Evolutionary conservation across 1,140 invertebrate genomes (phyloP).

Genomic region (Lethocerus indicus): DNA sequence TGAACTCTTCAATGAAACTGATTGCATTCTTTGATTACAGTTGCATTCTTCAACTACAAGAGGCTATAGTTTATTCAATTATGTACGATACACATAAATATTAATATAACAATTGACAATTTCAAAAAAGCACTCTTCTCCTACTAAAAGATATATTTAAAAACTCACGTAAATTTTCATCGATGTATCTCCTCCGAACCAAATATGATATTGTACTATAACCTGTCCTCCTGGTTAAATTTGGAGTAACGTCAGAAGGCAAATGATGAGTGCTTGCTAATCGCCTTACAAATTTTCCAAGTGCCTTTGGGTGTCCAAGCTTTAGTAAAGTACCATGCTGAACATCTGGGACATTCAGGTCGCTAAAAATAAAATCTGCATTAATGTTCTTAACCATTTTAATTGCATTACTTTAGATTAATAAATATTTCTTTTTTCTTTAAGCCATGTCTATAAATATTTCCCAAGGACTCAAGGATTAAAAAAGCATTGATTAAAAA

Average conservation of each 20-base stretch:
- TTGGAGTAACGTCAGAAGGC: constrained; percentile 37
- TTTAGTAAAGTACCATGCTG: constrained; percentile 36
- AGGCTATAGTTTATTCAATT: too few relatives aligned
- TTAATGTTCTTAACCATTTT: too few relatives aligned
- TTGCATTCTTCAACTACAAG: too few relatives aligned
- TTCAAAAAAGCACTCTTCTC: neutral
- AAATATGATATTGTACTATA: constrained; percentile 46
- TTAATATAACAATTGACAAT: too few relatives aligned
- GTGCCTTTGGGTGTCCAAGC: constrained; percentile 39
- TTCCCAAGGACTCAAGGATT: too few relatives aligned
- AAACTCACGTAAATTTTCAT: constrained; percentile 6
- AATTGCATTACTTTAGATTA: too few relatives aligned
- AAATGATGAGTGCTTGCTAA: constrained; percentile 41
- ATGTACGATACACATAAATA: too few relatives aligned
- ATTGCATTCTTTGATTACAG: too few relatives aligned
- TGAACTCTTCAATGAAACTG: too few relatives aligned
- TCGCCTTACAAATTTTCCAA: constrained; percentile 26
- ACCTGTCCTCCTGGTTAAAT: constrained; percentile 40
- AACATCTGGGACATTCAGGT: constrained; percentile 33
- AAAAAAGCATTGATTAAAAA: too few relatives aligned
- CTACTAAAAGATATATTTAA: neutral
- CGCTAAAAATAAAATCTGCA: constrained; percentile 25
- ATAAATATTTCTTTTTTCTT: too few relatives aligned
- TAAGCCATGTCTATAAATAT: too few relatives aligned
- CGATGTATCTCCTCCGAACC: constrained; percentile 21